Conservation (phyloP, 2,113 vertebrate species). For the Brachirus orientalis region DNA sequence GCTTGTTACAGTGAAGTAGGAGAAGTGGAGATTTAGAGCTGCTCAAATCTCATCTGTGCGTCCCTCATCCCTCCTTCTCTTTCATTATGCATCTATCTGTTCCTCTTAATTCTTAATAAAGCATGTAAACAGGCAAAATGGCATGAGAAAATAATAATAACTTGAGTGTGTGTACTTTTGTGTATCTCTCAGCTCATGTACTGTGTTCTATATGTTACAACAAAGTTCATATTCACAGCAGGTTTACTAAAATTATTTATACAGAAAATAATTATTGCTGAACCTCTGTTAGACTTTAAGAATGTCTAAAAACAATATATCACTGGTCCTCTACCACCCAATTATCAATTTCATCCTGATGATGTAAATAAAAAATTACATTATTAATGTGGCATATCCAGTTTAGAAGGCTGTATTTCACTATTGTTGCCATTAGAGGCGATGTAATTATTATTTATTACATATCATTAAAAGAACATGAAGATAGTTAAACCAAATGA, state of each 20-base stretch:
- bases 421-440: neutral
- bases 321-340: neutral
- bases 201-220: neutral
- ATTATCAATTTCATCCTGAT: neutral
- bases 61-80: slow-evolving; percentile 41
- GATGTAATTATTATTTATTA: neutral
- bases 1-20: slow-evolving; percentile 79
- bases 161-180: slow-evolving; percentile 15
- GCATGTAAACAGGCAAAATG: slow-evolving; percentile 36
- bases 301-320: neutral
- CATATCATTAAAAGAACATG: neutral
- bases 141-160: slow-evolving; percentile 31
- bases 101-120: slow-evolving; percentile 42
- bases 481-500: neutral
- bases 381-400: slow-evolving; percentile 1
- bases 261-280: too few relatives aligned
- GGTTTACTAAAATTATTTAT: neutral
- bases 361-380: slow-evolving; percentile 1
- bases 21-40: slow-evolving; percentile 75
- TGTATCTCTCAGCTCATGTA: neutral
- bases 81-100: slow-evolving; percentile 40
- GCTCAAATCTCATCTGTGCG: slow-evolving; percentile 76
- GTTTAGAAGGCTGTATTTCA: neutral
- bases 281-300: neutral
- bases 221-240: neutral